Base-by-base conservation (phyloP, 2,797 vertebrate genomes). In the Girardinus metallicus region DNA sequence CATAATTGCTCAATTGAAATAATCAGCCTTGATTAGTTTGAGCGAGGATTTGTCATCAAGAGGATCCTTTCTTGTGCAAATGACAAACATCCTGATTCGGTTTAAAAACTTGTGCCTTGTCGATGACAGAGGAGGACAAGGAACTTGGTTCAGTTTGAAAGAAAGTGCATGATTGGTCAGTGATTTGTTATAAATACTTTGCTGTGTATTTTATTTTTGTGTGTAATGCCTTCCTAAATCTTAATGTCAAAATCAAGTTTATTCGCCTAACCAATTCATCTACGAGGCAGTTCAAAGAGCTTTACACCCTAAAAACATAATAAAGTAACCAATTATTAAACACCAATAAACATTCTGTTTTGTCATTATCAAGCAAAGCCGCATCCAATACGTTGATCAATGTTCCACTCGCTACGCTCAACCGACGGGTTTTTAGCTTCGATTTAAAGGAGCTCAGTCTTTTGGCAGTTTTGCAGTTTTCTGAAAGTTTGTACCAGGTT, bases 11-110 rank as follows among this genome's bases (percentile, higher is more conserved):
- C 83, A 86, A 90, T 91, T 88, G 84, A 86, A 89, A 88, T 87
- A 89, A 93, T 91, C 85, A 87, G 74, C 73, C 82, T 87, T 92
- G 85, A 89, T 91, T 89, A 89, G 80, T 78, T 75, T 77, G 81
- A 84, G 80, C 73, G 80, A 82, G 82, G 60, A 78, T 75, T 82
- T 11, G 76, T 82, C 81, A 80, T 87, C 88, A 87, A 87, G 75
- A 76, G 75, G 86, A 87, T 81, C 41, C 39, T 55, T 83, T 86
- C 75, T 83, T 80, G 70, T 85, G 82, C 85, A 90, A 87, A 87
- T 89, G 73, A 73, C 77, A 81, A 78, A 60, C 46, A 23, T 84
- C 72, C 78, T 57, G 53, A 55, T 34, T 79, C 53, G 23, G 75
- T 83, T 57, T 75, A 79, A 44, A 55, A 83, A 68, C 15, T 34